Evolutionary conservation across 2,888 invertebrate genomes (phyloP), one percentile per base, ranked within the genome.

Genomic region (Gerris lacustris): DNA sequence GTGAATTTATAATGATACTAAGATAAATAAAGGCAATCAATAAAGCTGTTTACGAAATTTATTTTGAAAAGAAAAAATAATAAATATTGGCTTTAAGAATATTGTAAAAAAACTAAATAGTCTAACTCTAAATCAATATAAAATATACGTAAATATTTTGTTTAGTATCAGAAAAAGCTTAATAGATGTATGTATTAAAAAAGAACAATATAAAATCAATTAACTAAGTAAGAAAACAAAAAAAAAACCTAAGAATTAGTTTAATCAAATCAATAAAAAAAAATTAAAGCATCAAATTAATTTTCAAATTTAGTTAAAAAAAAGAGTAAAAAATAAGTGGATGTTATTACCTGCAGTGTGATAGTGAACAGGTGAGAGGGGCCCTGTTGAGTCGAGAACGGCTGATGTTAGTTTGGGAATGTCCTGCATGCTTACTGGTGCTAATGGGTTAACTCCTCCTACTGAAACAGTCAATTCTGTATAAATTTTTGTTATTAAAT

Each of bases 381-480:
- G 81, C 76, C 86, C 83, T 11, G 55, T 55, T 76, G 86, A 85
- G 76, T 88, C 88, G 81, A 87, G 82, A 76, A 87, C 83, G 77
- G 82, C 81, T 68, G 80, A 76, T 80, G 85, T 86, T 78, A 87
- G 83, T 84, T 88, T 89, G 71, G 77, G 77, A 83, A 88, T 86
- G 81, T 89, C 89, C 82, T 88, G 88, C 86, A 88, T 87, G 80
- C 85, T 87, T 80, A 89, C 86, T 76, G 89, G 88, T 76, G 88
- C 87, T 80, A 89, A 82, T 76, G 88, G 88, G 77, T 88, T 87
- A 81, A 89, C 76, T 71, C 76, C 75, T 68, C 76, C 75, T 71
- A 77, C 77, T 76, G 71, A 62, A 73, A 66, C 55, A 55, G 55
- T 11, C 9, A 31, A 31, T 31, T 31, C 31, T 31, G 31, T 31